These are phyloP conservation scores for Steinernema khuongi DNA, from an alignment of 1,140 invertebrate genomes.

Conservation along the genomic window DNA sequence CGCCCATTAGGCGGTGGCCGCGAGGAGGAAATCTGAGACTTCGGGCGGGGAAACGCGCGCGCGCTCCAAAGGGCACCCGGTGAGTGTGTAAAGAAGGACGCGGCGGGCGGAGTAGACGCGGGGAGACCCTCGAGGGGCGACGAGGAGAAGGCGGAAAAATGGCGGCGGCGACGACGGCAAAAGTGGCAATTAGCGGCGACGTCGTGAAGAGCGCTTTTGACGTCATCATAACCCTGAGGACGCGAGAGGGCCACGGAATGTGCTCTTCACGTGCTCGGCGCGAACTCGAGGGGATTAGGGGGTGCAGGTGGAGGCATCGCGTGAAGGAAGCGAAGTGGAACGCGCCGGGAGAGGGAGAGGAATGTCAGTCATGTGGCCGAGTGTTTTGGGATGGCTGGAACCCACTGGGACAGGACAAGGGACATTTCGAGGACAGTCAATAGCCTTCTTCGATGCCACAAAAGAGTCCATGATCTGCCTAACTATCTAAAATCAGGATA, in stretches of 20 bases:
- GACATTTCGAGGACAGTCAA: no score
- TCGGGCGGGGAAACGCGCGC: neutral
- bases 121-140: neutral
- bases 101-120: neutral
- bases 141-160: constrained; percentile 6
- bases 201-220: constrained; percentile 5
- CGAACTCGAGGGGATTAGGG: no score
- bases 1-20: neutral
- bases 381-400: no score
- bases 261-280: no score
- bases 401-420: no score
- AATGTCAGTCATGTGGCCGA: no score
- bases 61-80: constrained; percentile 8
- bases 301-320: no score
- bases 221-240: neutral
- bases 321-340: no score
- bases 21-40: constrained; percentile 6
- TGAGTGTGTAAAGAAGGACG: constrained; percentile 10
- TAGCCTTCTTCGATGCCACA: no score
- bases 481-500: no score
- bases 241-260: neutral
- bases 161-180: neutral
- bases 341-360: no score
- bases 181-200: constrained; percentile 8
- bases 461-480: no score